phyloP scores from a whole-genome alignment of 2,888 invertebrate genomes.

The Glaucopsyche alexis region DNA sequence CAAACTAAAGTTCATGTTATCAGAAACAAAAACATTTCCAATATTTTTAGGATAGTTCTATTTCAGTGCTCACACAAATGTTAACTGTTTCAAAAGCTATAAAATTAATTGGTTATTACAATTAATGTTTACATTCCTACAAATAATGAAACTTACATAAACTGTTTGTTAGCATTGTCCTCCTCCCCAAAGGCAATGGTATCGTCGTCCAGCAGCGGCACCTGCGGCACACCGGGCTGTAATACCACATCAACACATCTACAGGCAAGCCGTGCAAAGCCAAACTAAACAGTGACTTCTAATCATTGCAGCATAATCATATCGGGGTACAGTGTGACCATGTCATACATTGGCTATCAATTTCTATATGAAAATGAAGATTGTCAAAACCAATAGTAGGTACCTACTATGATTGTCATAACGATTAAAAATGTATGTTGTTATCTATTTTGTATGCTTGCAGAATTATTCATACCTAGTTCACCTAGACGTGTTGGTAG shows the following conservation, averaged over 20 bases:
- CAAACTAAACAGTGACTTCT: conserved; percentile 29
- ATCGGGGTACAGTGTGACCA: too few relatives aligned
- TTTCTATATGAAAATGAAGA: too few relatives aligned
- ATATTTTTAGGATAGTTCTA: too few relatives aligned
- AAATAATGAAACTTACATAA: conserved; percentile 62
- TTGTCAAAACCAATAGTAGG: conserved; percentile 39
- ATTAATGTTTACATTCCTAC: too few relatives aligned
- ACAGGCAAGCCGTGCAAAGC: conserved; percentile 78
- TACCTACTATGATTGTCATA: neutral
- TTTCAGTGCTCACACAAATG: too few relatives aligned
- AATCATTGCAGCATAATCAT: neutral
- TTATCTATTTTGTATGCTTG: too few relatives aligned
- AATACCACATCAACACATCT: conserved; percentile 62
- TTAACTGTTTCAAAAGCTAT: too few relatives aligned
- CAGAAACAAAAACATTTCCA: too few relatives aligned
- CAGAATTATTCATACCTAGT: too few relatives aligned
- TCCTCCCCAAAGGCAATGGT: conserved; percentile 93
- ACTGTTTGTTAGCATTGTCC: conserved; percentile 79
- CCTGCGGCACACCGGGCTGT: conserved; percentile 83
- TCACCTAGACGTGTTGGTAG: too few relatives aligned
- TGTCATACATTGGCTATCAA: too few relatives aligned
- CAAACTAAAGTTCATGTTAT: too few relatives aligned
- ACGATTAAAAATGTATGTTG: neutral
- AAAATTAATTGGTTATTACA: neutral
- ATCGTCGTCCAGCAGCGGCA: conserved; percentile 92